phyloP scores from a whole-genome alignment of 2,888 invertebrate species.

The Leucophenga montana region DNA sequence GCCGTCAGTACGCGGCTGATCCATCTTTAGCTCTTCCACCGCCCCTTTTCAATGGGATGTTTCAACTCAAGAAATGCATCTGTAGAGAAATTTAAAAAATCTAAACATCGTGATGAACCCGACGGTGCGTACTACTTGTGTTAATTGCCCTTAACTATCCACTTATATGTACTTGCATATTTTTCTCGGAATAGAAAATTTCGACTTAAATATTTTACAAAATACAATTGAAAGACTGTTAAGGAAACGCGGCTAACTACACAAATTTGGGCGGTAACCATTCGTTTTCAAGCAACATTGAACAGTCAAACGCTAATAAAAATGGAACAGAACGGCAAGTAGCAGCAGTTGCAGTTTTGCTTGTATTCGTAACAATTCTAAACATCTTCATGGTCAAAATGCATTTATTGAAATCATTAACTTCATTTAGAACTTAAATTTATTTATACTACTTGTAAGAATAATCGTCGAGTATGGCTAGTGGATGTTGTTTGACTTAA shows the following conservation, averaged over 20 bases:
- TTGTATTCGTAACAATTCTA: neutral
- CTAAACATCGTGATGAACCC: neutral
- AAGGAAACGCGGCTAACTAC: neutral
- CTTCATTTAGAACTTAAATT: neutral
- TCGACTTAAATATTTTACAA: neutral
- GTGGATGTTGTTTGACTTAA: too few species aligned
- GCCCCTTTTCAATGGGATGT: slow-evolving; percentile 13
- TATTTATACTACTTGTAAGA: too few species aligned
- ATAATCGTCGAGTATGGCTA: too few species aligned
- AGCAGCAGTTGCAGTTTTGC: slow-evolving; percentile 36
- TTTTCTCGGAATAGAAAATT: neutral
- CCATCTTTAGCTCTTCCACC: neutral
- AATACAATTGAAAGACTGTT: neutral
- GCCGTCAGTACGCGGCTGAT: neutral
- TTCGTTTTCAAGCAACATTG: neutral
- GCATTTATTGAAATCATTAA: neutral
- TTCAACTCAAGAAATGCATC: neutral
- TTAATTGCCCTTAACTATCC: neutral
- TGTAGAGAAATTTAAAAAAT: neutral
- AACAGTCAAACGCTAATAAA: slow-evolving; percentile 23
- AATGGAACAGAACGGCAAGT: slow-evolving; percentile 62
- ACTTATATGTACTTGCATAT: neutral
- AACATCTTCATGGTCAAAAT: neutral
- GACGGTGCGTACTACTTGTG: neutral
- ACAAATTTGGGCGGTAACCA: neutral